Base-by-base conservation (phyloP, 1,140 invertebrate species). In the Nymphalis io region DNA sequence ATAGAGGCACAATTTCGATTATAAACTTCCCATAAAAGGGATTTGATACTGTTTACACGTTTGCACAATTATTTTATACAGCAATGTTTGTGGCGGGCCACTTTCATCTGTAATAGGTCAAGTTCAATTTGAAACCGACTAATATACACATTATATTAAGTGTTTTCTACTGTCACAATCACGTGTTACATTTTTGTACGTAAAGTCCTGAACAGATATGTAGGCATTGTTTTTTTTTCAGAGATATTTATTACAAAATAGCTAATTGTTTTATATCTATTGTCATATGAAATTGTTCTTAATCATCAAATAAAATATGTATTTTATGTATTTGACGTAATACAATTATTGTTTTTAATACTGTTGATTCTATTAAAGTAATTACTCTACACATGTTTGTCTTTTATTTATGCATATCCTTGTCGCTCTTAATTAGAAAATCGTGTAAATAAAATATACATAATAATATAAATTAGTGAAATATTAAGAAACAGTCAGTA, bases 31-130 rank as follows among this genome's bases (percentile, higher is more conserved):
- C 55, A 16, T 58, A 40, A 20, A 46, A 63, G 60, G 42, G 40
- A 40, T 63, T 48, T 70, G 42, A 57, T 57, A 46, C 53, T 44
- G 53, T 69, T 62, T 63, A 63, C 53, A 70, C 44, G 33, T 63
- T 46, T 57, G 68, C 68, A 70, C 68, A 62, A 16, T 57, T 62
- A 46, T 69, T 69, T 70, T 70, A 63, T 70, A 70, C 44, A 48
- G 42, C 53, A 63, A 46, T 63, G 40, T 70, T 48, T 57, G 68
- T 70, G 68, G 68, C 68, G 68, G 68, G 68, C 68, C 68, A 70
- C 68, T 70, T 39, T 60, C 48, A 53, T 60, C 44, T 61, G 53
- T 63, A 51, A 63, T 38, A 33, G 23, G 48, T 20, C 23, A 53
- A 13, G n/a, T 63, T 63, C 60, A 42, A 44, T 20, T 57, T 61